Conservation (phyloP, 2,113 vertebrate species). For the Otis tarda region DNA sequence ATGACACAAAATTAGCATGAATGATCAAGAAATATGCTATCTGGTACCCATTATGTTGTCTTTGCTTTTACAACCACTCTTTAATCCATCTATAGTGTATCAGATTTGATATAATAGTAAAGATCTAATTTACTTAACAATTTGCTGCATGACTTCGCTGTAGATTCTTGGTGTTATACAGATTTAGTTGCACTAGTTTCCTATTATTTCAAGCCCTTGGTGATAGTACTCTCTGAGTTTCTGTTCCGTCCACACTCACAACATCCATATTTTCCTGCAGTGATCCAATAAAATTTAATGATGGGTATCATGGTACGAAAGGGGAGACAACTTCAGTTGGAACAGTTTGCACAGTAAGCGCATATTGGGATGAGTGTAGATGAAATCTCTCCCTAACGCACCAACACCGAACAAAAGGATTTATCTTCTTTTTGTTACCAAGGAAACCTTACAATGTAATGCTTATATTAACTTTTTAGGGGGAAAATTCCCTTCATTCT, state of each 20-base stretch:
- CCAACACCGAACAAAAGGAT: conserved; percentile 49
- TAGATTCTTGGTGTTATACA: background rate
- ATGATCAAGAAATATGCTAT: background rate
- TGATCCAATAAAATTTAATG: conserved; percentile 54
- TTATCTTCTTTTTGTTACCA: conserved; percentile 56
- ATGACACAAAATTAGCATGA: background rate
- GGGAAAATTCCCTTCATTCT: background rate
- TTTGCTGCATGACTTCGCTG: background rate
- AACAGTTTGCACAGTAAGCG: conserved; percentile 38
- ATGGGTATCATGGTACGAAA: conserved; percentile 39
- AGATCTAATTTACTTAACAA: background rate
- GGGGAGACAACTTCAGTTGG: conserved; percentile 3
- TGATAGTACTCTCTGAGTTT: background rate
- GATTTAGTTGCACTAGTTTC: background rate
- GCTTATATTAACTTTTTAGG: conserved; percentile 9
- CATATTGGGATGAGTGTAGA: conserved; percentile 37
- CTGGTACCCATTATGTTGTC: background rate
- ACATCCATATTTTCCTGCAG: conserved; percentile 11
- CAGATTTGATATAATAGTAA: background rate
- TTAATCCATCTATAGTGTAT: background rate
- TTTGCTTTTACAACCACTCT: background rate
- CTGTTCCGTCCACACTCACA: background rate
- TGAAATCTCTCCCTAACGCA: conserved; percentile 39
- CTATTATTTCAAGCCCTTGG: background rate
- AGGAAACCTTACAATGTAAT: conserved; percentile 47